These are phyloP conservation scores for Limonius californicus DNA, from an alignment of 1,140 invertebrate species.

Conservation along the genomic window DNA sequence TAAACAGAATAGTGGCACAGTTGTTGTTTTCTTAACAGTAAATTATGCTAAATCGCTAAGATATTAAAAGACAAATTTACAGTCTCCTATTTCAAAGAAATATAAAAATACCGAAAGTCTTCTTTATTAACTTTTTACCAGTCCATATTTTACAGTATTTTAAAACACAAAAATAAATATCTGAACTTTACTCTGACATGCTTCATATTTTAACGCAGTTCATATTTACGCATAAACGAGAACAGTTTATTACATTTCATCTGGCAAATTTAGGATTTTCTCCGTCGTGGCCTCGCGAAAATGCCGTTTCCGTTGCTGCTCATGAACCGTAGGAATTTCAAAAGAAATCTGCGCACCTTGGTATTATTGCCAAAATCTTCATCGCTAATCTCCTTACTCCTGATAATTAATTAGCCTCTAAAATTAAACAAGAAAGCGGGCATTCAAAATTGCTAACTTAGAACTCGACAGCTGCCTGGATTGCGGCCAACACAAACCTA, in stretches of 20 bases:
- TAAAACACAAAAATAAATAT: neutral
- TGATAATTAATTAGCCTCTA: slow-evolving; percentile 11
- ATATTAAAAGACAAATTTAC: neutral
- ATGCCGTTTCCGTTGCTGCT: too few species aligned
- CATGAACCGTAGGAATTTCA: too few species aligned
- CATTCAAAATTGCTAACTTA: slow-evolving; percentile 13
- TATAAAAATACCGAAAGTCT: neutral
- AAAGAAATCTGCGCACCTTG: neutral
- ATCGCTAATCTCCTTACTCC: slow-evolving; percentile 4
- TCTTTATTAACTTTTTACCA: neutral
- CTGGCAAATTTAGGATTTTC: too few species aligned
- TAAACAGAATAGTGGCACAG: too few species aligned
- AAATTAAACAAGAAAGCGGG: slow-evolving; percentile 1
- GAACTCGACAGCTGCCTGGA: slow-evolving; percentile 14
- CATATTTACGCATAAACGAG: neutral
- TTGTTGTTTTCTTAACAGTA: slow-evolving; percentile 3
- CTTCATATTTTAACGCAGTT: neutral
- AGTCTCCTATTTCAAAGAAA: neutral
- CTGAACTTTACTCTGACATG: neutral
- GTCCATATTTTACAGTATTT: neutral
- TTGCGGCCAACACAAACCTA: neutral
- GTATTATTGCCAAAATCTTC: slow-evolving; percentile 9
- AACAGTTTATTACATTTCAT: neutral
- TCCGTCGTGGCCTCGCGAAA: too few species aligned
- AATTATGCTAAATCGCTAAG: neutral